These are phyloP conservation scores for Leptobrachium leishanense DNA, from an alignment of 2,113 vertebrate genomes.

Conservation along the genomic window DNA sequence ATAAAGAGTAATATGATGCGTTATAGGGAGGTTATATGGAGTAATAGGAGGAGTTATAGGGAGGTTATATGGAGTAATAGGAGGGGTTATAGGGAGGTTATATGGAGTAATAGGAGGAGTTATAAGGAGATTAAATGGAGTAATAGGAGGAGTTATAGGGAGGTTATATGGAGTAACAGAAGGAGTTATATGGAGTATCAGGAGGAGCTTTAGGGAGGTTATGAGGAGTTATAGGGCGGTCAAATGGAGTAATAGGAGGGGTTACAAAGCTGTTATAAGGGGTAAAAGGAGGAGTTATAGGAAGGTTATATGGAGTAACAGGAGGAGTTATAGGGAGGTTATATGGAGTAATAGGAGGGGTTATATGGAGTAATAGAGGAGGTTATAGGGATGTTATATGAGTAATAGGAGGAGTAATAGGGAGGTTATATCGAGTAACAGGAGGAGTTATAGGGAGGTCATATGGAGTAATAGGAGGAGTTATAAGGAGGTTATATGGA, in stretches of 20 bases:
- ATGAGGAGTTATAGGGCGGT: no score
- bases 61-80: background rate
- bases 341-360: background rate
- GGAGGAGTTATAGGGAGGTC: background rate
- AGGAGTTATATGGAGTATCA: background rate
- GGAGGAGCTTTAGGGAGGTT: background rate
- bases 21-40: background rate
- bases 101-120: background rate
- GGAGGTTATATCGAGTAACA: background rate
- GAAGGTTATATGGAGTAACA: background rate
- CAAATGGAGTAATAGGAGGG: background rate
- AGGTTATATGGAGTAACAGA: background rate
- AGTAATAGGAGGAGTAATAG: no score
- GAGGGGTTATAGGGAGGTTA: background rate
- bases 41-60: no score
- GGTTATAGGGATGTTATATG: background rate
- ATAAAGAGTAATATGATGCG: background rate
- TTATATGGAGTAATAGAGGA: background rate
- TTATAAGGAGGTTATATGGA: background rate
- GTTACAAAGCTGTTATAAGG: no score
- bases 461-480: background rate
- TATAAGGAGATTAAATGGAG: no score
- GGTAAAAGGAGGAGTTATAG: background rate
- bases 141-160: background rate
- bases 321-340: background rate